Evolutionary conservation across 2,113 vertebrate species (phyloP).

Genomic region (Aix galericulata): DNA sequence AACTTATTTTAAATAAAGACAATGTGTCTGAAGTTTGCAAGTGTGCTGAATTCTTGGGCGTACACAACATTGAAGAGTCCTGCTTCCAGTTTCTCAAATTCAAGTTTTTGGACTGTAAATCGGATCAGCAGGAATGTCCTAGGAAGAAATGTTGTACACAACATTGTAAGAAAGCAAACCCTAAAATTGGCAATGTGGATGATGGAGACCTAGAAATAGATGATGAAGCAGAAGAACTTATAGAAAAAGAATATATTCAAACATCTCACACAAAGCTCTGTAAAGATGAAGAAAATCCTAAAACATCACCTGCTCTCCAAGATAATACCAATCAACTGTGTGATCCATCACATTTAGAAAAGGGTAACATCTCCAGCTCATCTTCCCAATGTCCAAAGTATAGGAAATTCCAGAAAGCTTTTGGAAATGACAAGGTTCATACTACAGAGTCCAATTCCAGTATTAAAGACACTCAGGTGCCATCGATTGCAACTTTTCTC

Average conservation of each 20-base stretch:
- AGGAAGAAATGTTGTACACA: constrained; percentile 79
- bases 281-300: constrained; percentile 67
- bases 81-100: constrained; percentile 95
- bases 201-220: constrained; percentile 63
- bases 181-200: constrained; percentile 18
- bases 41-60: constrained; percentile 87
- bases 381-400: constrained; percentile 82
- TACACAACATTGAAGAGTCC: constrained; percentile 89
- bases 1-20: constrained; percentile 91
- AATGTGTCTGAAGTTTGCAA: constrained; percentile 90
- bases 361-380: constrained; percentile 46
- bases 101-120: constrained; percentile 83
- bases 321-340: constrained; percentile 67
- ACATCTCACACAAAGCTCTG: constrained; percentile 52
- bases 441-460: constrained; percentile 78
- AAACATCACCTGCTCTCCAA: constrained; percentile 21
- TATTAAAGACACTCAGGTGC: constrained; percentile 74
- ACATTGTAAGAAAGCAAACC: constrained; percentile 72
- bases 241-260: constrained; percentile 61
- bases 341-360: constrained; percentile 67
- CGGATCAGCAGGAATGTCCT: constrained; percentile 66
- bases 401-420: constrained; percentile 81
- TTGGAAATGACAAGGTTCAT: constrained; percentile 81
- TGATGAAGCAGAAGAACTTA: constrained; percentile 67
- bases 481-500: constrained; percentile 72